Conservation (phyloP, 2,113 vertebrate species). For the Leuciscus idus region DNA sequence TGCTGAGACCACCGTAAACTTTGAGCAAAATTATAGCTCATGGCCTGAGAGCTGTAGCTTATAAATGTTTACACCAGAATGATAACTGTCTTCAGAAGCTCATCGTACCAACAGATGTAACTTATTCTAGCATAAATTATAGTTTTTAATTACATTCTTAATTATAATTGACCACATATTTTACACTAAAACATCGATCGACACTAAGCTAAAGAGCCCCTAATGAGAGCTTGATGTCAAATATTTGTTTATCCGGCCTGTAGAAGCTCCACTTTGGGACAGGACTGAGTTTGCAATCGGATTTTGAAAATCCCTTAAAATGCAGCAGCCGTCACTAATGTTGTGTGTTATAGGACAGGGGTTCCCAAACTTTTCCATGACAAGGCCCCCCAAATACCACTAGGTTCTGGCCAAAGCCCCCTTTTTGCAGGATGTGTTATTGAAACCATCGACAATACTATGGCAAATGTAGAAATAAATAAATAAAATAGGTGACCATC, state of each 20-base stretch:
- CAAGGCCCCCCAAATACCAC: no score
- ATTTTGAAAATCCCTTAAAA: slow-evolving; percentile 33
- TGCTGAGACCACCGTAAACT: neutral
- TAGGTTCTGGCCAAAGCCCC: no score
- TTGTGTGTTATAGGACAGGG: neutral
- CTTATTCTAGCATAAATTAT: neutral
- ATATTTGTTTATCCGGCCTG: neutral
- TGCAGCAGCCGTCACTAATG: slow-evolving; percentile 24
- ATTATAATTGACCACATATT: slow-evolving; percentile 6
- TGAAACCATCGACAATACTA: no score
- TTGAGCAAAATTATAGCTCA: slow-evolving; percentile 1
- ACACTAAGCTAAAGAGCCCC: slow-evolving; percentile 15
- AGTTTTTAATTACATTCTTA: slow-evolving; percentile 9
- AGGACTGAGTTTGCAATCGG: neutral
- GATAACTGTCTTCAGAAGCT: neutral
- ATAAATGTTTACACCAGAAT: neutral
- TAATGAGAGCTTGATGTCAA: slow-evolving; percentile 41
- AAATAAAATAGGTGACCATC: no score
- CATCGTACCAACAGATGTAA: neutral
- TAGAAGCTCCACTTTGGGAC: slow-evolving; percentile 6
- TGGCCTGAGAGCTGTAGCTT: neutral
- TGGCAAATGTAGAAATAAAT: no score
- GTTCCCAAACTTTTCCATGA: no score
- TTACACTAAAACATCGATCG: slow-evolving; percentile 1
- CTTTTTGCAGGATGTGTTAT: no score